These are phyloP conservation scores for Drosophila tani DNA, from an alignment of 1,140 invertebrate species.

Conservation along the genomic window DNA sequence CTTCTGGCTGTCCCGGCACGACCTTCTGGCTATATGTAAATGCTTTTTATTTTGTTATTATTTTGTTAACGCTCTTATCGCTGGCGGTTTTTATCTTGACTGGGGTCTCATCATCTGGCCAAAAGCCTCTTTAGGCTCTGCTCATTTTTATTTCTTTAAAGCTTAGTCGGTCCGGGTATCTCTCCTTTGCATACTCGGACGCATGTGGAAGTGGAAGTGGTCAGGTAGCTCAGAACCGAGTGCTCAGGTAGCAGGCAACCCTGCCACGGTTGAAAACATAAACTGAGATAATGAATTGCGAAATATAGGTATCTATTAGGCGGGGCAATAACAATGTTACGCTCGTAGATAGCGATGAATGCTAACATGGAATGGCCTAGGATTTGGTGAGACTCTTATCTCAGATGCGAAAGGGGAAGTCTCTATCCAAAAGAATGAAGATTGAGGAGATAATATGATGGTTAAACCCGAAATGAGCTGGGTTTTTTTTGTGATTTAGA, in stretches of 20 bases:
- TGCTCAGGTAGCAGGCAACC: constrained; percentile 26
- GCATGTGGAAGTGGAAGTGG: constrained; percentile 9
- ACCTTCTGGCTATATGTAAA: constrained; percentile 68
- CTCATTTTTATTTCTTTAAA: constrained; percentile 64
- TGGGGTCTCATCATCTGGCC: constrained; percentile 55
- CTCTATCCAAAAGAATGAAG: constrained; percentile 6
- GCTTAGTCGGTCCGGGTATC: constrained; percentile 34
- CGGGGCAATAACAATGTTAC: constrained; percentile 38
- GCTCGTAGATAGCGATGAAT: constrained; percentile 37
- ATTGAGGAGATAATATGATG: constrained; percentile 19
- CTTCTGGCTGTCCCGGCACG: constrained; percentile 16
- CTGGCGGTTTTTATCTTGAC: constrained; percentile 53
- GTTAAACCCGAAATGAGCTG: neutral
- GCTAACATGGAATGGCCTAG: too few species aligned
- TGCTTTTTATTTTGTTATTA: constrained; percentile 80
- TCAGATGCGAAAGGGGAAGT: constrained; percentile 10
- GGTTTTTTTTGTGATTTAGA: neutral
- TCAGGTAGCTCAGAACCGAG: constrained; percentile 48
- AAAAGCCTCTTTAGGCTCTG: constrained; percentile 63
- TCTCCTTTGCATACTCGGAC: constrained; percentile 36
- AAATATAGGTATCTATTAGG: constrained; percentile 52
- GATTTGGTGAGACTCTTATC: constrained; percentile 41
- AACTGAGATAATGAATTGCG: constrained; percentile 74
- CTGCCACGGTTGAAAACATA: constrained; percentile 39
- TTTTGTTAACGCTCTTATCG: constrained; percentile 79